phyloP scores from a whole-genome alignment of 37 sponge, comb jelly and placozoan species.

The Ephydatia muelleri region DNA sequence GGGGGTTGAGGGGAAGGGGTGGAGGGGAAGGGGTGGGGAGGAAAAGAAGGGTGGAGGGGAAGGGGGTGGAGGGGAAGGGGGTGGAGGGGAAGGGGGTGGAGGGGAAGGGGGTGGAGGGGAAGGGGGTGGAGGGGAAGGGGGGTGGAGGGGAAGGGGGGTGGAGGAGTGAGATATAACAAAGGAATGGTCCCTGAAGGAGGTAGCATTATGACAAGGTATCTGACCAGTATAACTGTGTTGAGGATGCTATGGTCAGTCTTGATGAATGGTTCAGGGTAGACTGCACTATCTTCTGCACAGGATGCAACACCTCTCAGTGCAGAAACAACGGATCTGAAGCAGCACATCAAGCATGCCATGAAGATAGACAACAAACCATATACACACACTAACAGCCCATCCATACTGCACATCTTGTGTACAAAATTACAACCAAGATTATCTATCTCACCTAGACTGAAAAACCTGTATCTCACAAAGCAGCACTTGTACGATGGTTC shows the following conservation, averaged over 20 bases:
- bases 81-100: too few species aligned
- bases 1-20: background rate
- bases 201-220: background rate
- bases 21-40: background rate
- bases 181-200: background rate
- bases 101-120: background rate
- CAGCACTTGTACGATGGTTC: constrained; percentile 26
- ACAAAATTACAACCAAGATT: background rate
- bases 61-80: too few species aligned
- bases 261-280: constrained; percentile 43
- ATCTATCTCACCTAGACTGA: constrained; percentile 62
- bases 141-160: background rate
- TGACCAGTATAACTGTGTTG: constrained; percentile 48
- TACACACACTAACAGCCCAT: background rate
- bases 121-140: background rate
- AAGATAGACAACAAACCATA: background rate
- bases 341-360: background rate
- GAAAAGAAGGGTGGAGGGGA: too few species aligned
- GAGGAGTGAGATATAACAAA: background rate
- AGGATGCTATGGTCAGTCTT: background rate
- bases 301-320: constrained; percentile 9
- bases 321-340: constrained; percentile 35
- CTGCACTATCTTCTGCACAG: constrained; percentile 2
- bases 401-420: background rate
- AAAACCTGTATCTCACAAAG: constrained; percentile 70